Base-by-base conservation (phyloP, 2,888 invertebrate species). In the Neoitamus cyanurus region DNA sequence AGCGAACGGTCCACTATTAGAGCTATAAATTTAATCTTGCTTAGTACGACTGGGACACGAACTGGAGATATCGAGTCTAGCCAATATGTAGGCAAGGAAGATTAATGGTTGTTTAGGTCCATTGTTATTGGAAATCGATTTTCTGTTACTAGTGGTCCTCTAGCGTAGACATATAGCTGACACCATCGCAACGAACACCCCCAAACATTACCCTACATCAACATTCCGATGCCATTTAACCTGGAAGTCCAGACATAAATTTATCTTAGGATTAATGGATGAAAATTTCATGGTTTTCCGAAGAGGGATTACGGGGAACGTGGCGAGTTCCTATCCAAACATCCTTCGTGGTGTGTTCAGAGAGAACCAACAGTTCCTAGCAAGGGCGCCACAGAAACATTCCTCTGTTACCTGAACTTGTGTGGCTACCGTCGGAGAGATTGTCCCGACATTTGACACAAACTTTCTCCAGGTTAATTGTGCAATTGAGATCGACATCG, bases 51-150 rank as follows among this genome's bases (percentile, higher is more conserved):
- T 82, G 34, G 42, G 82, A 82, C 82, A 82, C 69, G 82, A 69
- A 69, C 69, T 68, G 28, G 28, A 82, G 69, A 82, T 69, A 82
- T 82, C 69, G 82, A 82, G 82, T 82, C 69, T 82, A 69, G 82
- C 82, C 82, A 82, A 82, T 82, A 82, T 82, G 82, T 82, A 82
- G 42, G 82, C 82, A 69, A 87, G 70, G 87, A 87, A 86, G 87
- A 87, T 87, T 87, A 87, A 87, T 87, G 87, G 87, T 86, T 87
- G 87, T 87, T 87, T 87, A 87, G 87, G 87, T 86, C 86, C 87
- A 87, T 87, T 87, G 87, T 86, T 87, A 88, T 87, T 88, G 88
- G 86, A 87, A 87, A 88, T 88, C 88, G 87, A 88, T 88, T 88
- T 87, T 87, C 82, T 87, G 87, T 86, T 88, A 87, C 86, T 87